Evolutionary conservation across 2,797 vertebrate genomes (phyloP), one percentile per base, ranked within the genome.

Genomic region (Sebastes miniatus): DNA sequence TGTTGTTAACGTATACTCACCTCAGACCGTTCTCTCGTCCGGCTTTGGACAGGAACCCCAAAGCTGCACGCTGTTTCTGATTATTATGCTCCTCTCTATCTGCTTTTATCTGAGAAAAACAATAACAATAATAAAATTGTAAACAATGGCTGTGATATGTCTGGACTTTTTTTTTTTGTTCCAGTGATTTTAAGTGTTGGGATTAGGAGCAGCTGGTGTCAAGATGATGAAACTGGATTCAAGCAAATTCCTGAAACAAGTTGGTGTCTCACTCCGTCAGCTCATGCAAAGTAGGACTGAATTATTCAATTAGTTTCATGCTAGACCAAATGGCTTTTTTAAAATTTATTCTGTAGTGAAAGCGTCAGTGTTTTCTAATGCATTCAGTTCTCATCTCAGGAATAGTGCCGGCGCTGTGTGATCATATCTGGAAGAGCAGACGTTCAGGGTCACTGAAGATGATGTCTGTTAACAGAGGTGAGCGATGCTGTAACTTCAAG

Each of bases 41-140:
- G 36, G 86, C 81, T 87, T 85, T 83, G 92, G 92, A 89, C 78
- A 78, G 83, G 91, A 85, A 76, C 83, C 81, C 72, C 76, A 89
- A 85, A 93, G 91, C 90, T 84, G 91, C 85, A 81, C 83, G 73
- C 86, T 57, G 72, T 89, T 89, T 87, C 79, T 89, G 87, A 91
- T 87, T 80, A 90, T 84, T 88, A 81, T 68, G 85, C 89, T 94
- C 86, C 89, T 91, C 90, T 92, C 89, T 94, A 81, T 93, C 92
- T 94, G 94, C 94, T 94, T 95, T 95, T 93, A 94, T 89, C 92
- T 83, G 86, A 92, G 76, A 89, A 83, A 88, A 85, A 85, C 57
- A 61, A 77, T 84, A 91, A 88, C 70, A 36, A 87, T 78, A 93
- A 94, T 93, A 93, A 92, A 93, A 88, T 74, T 92, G 87, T 92